A percentile compares a stretch with the other conserved stretches of the same genome.
phyloP scores from a whole-genome alignment of 1,140 invertebrate species.

The Meloidogyne exigua region DNA sequence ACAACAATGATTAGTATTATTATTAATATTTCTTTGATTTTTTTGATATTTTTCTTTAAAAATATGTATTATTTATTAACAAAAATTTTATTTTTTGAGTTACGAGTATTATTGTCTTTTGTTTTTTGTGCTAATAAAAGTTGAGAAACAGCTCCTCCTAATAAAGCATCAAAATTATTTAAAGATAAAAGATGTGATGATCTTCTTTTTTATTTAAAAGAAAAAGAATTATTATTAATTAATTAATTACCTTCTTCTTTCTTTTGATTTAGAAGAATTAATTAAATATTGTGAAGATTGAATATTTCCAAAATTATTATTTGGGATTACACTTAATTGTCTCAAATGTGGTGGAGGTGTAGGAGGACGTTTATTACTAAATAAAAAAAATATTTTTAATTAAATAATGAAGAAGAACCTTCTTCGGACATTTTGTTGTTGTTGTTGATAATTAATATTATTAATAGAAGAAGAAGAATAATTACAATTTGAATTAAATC shows the following conservation, averaged over 20 bases:
- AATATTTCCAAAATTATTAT: not conserved
- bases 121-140: not conserved
- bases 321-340: not conserved
- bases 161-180: conserved; percentile 1
- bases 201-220: too few species aligned
- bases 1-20: not conserved
- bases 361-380: not conserved
- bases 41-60: too few species aligned
- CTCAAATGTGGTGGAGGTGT: not conserved
- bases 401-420: not conserved
- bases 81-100: not conserved
- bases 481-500: not conserved
- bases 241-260: not conserved
- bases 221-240: too few species aligned
- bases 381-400: not conserved
- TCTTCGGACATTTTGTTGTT: not conserved
- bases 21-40: too few species aligned
- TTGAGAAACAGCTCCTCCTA: not conserved
- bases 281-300: not conserved
- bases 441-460: not conserved
- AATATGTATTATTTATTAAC: too few species aligned
- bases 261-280: not conserved
- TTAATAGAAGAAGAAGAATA: not conserved
- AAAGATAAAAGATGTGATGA: not conserved
- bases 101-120: not conserved